phyloP scores from a whole-genome alignment of 2,113 vertebrate species.

The Alethe castanea region DNA sequence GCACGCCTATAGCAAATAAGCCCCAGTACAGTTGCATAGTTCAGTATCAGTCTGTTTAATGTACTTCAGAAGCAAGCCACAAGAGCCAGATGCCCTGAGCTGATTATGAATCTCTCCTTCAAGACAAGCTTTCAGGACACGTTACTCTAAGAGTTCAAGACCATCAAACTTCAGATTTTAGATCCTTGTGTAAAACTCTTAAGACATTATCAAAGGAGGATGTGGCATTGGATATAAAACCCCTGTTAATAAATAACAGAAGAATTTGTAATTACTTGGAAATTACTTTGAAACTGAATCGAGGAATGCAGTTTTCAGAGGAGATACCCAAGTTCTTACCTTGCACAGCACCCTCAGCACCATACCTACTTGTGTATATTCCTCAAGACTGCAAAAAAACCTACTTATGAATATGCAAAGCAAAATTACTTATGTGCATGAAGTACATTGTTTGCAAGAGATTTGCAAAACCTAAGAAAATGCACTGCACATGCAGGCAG shows the following conservation, averaged over 20 bases:
- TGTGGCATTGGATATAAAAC: not conserved
- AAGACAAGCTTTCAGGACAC: not conserved
- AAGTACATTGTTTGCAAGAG: not conserved
- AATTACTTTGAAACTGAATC: not conserved
- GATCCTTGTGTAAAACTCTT: not conserved
- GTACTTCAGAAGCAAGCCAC: not conserved
- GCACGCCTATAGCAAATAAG: not conserved
- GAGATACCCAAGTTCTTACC: not conserved
- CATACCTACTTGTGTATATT: not conserved
- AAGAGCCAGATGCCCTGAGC: not conserved
- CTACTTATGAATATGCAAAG: not conserved
- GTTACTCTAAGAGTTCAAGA: not conserved
- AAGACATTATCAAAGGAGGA: not conserved
- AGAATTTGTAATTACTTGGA: not conserved
- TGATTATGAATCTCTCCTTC: not conserved
- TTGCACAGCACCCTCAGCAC: not conserved
- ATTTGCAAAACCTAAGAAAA: not conserved
- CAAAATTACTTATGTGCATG: fast-evolving
- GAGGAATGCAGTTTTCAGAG: not conserved
- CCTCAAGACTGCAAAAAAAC: not conserved
- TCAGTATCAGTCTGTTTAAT: not conserved
- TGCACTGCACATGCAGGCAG: not conserved
- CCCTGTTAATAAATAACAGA: not conserved
- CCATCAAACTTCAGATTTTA: not conserved
- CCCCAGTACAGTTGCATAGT: not conserved